A percentile compares a stretch with the other conserved stretches of the same genome.
phyloP scores from a whole-genome alignment of 2,113 vertebrate species.

The Oplegnathus fasciatus region DNA sequence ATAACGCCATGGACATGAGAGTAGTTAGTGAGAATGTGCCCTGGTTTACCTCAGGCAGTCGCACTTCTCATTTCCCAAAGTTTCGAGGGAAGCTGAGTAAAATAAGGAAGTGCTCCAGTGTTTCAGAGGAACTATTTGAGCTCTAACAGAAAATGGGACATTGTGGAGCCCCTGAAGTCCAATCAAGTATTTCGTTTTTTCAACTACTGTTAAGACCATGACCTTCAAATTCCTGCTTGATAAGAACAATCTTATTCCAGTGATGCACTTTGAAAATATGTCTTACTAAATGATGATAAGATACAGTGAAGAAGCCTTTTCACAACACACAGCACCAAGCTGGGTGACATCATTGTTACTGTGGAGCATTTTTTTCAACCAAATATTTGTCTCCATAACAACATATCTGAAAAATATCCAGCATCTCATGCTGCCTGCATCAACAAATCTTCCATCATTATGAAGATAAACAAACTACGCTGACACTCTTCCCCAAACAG shows the following conservation, averaged over 20 bases:
- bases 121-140: slow-evolving; percentile 75
- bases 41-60: slow-evolving; percentile 57
- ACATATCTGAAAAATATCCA: slow-evolving; percentile 33
- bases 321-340: background rate
- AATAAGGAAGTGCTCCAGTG: slow-evolving; percentile 70
- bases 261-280: slow-evolving; percentile 18
- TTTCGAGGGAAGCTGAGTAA: slow-evolving; percentile 70
- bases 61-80: slow-evolving; percentile 68
- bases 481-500: slow-evolving; percentile 24
- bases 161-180: background rate
- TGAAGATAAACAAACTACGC: slow-evolving; percentile 34
- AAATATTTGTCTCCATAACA: slow-evolving; percentile 72
- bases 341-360: slow-evolving; percentile 47
- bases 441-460: slow-evolving; percentile 38
- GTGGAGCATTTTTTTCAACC: slow-evolving; percentile 20
- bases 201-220: background rate
- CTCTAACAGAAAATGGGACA: slow-evolving; percentile 26
- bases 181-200: background rate
- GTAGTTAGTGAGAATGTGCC: slow-evolving; percentile 21
- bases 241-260: background rate
- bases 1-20: slow-evolving; percentile 5
- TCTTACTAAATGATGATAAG: background rate
- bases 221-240: slow-evolving; percentile 45
- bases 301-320: background rate
- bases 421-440: slow-evolving; percentile 5